phyloP scores from a whole-genome alignment of 2,888 invertebrate genomes.

The Tinea pellionella region DNA sequence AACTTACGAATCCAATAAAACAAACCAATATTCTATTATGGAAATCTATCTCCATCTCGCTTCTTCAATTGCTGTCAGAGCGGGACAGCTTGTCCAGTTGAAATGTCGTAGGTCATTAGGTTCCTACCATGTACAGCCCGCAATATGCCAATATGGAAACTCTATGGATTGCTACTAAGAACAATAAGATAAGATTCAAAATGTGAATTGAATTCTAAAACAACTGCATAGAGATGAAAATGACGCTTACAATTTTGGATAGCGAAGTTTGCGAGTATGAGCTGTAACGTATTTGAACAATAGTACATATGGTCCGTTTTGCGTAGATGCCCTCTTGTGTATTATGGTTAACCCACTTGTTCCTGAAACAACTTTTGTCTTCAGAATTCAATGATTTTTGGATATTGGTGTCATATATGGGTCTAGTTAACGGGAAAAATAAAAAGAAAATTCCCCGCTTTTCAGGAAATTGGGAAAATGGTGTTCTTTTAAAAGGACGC shows the following conservation, averaged over 20 bases:
- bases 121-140: slow-evolving; percentile 57
- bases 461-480: no score
- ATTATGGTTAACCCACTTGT: no score
- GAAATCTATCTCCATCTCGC: slow-evolving; percentile 35
- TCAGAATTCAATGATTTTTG: no score
- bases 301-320: slow-evolving; percentile 18
- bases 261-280: no score
- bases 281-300: background rate
- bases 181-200: background rate
- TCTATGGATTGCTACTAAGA: slow-evolving; percentile 21
- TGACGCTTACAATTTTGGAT: background rate
- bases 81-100: slow-evolving; percentile 48
- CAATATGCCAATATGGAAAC: slow-evolving; percentile 68
- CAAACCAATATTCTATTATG: slow-evolving; percentile 60
- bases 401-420: no score
- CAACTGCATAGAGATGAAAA: background rate
- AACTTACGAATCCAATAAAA: slow-evolving; percentile 63
- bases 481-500: no score
- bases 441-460: no score
- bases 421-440: no score
- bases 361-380: no score
- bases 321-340: slow-evolving; percentile 40
- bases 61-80: slow-evolving; percentile 32
- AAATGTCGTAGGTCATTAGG: slow-evolving; percentile 70
- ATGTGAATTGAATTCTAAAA: background rate